Conservation (phyloP, 2,113 vertebrate species). For the Nerophis lumbriciformis region DNA sequence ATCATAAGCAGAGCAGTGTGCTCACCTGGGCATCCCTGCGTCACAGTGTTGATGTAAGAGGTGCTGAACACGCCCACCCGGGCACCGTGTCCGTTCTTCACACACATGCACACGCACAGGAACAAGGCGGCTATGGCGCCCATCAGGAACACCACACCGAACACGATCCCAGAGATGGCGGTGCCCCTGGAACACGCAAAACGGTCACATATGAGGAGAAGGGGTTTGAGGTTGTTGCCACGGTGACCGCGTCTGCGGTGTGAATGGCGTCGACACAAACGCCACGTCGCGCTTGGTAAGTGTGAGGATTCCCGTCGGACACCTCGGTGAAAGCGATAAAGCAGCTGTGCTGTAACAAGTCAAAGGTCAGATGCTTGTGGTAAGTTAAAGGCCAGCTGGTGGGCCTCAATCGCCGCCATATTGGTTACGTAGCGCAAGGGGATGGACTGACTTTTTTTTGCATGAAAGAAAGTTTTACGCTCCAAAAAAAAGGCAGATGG, state of each 20-base stretch:
- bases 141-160: conserved; percentile 90
- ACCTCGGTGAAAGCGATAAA: conserved; percentile 9
- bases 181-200: conserved; percentile 76
- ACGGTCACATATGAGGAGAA: conserved; percentile 29
- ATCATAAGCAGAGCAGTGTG: neutral
- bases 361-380: conserved; percentile 29
- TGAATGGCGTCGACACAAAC: conserved; percentile 6
- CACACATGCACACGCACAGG: conserved; percentile 87
- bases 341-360: conserved; percentile 21
- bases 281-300: neutral
- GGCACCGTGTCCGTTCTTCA: conserved; percentile 78
- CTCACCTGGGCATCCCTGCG: conserved; percentile 76
- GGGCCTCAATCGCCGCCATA: neutral
- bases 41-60: conserved; percentile 77
- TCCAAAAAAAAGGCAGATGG: neutral
- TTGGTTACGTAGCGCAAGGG: too few relatives aligned
- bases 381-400: conserved; percentile 27
- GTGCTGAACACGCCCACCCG: conserved; percentile 79
- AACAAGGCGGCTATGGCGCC: conserved; percentile 82
- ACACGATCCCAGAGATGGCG: conserved; percentile 86
- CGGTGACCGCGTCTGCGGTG: conserved; percentile 29
- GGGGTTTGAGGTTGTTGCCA: conserved; percentile 28
- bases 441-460: too few relatives aligned
- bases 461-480: neutral
- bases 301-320: neutral